Evolutionary conservation across 2,797 vertebrate genomes (phyloP).

Genomic region (Adelosebastes latens): DNA sequence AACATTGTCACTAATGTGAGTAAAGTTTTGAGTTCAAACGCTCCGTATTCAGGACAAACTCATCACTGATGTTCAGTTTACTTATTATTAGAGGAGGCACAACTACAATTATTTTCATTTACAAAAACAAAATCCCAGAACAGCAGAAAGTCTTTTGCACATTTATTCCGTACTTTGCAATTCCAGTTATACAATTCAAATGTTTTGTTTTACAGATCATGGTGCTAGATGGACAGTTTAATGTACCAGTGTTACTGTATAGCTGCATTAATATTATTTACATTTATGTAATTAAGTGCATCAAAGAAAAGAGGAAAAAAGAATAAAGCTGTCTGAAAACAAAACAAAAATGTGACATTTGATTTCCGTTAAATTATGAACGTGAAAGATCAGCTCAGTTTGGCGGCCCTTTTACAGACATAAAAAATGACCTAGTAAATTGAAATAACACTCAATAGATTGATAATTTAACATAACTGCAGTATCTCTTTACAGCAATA

Average conservation of each 20-base stretch:
- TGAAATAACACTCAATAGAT: too few species aligned
- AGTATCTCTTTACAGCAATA: background rate
- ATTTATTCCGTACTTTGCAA: background rate
- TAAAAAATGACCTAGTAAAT: fast-evolving
- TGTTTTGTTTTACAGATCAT: too few species aligned
- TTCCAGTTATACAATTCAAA: too few species aligned
- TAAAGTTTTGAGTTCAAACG: too few species aligned
- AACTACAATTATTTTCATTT: too few species aligned
- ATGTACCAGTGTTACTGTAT: background rate
- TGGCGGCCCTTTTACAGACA: too few species aligned
- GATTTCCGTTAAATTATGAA: too few species aligned
- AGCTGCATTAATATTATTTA: background rate
- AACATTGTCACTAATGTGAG: too few species aligned
- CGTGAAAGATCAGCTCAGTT: too few species aligned
- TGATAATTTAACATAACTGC: background rate
- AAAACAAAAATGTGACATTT: background rate
- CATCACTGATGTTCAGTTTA: too few species aligned
- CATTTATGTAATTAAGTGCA: background rate
- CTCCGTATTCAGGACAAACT: too few species aligned
- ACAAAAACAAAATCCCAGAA: background rate
- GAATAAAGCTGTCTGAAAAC: fast-evolving
- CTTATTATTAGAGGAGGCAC: too few species aligned
- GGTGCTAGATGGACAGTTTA: background rate
- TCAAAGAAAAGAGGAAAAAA: background rate
- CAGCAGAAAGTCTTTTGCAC: background rate